Percentiles rank a stretch among this genome's conserved stretches.
Evolutionary conservation across 2,888 invertebrate species (phyloP).

Genomic region (Calliopum simillimum): DNA sequence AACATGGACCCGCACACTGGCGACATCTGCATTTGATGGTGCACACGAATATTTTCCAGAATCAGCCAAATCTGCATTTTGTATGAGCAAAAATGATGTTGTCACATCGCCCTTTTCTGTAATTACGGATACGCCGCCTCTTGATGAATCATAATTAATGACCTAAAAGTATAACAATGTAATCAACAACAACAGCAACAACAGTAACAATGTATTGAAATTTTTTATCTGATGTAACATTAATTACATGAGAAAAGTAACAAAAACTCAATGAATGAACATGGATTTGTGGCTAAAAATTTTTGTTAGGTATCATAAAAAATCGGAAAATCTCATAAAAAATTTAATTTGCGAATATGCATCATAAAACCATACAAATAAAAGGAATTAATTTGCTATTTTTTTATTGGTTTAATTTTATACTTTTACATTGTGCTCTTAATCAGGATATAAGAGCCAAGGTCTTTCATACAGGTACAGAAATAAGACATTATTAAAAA

Average conservation of each 20-base stretch:
- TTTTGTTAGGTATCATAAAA: too few species aligned
- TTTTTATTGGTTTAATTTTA: too few species aligned
- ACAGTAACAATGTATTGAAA: slow-evolving; percentile 19
- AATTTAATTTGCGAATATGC: too few species aligned
- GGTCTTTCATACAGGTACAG: too few species aligned
- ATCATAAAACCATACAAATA: too few species aligned
- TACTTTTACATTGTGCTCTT: too few species aligned
- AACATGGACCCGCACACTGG: slow-evolving; percentile 83
- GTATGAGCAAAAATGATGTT: slow-evolving; percentile 82
- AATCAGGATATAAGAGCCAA: too few species aligned
- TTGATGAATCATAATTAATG: slow-evolving; percentile 82
- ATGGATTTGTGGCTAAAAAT: neutral
- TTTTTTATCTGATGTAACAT: neutral
- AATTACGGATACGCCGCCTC: slow-evolving; percentile 83
- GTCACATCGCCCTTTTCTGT: slow-evolving; percentile 85
- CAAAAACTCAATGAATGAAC: too few species aligned
- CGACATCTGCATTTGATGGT: slow-evolving; percentile 84
- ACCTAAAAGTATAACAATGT: slow-evolving; percentile 69
- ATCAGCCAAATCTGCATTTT: slow-evolving; percentile 79
- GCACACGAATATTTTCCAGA: slow-evolving; percentile 85
- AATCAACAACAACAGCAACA: slow-evolving; percentile 6
- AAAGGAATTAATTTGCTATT: too few species aligned
- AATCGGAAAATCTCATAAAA: too few species aligned
- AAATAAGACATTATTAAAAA: too few species aligned
- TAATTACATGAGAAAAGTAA: neutral